Conservation (phyloP, 2,113 vertebrate species). For the Hystrix cristata region DNA sequence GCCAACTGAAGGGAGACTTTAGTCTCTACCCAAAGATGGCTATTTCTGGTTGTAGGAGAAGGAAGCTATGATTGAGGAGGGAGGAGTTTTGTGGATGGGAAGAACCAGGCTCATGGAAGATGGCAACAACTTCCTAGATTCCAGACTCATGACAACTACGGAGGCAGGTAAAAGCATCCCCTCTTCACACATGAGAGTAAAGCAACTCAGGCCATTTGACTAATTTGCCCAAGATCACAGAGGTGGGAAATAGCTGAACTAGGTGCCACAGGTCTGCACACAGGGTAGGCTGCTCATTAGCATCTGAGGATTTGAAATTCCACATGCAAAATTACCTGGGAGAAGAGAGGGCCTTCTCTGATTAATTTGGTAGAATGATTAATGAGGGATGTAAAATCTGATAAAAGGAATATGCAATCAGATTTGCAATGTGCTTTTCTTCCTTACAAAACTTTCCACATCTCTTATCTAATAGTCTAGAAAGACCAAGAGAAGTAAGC, state of each 20-base stretch:
- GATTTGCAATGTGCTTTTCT: conserved; percentile 20
- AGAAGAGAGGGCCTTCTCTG: conserved; percentile 53
- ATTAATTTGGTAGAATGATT: conserved; percentile 71
- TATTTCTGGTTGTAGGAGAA: background rate
- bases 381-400: conserved; percentile 65
- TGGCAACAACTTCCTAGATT: background rate
- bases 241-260: background rate
- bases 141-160: background rate
- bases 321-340: conserved; percentile 50
- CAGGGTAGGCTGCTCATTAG: conserved; percentile 34
- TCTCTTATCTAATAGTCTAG: background rate
- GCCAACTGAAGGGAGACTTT: background rate
- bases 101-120: background rate
- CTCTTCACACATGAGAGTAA: background rate
- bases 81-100: background rate
- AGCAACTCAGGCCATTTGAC: background rate
- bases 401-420: conserved; percentile 51
- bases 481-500: background rate
- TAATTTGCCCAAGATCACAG: background rate
- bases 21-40: background rate
- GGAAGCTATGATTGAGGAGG: background rate
- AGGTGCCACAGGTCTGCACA: background rate
- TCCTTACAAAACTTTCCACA: background rate
- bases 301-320: conserved; percentile 63
- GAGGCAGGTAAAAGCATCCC: background rate